These are phyloP conservation scores for Oxystoma pomonae DNA, from an alignment of 2,888 invertebrate species.

Conservation along the genomic window DNA sequence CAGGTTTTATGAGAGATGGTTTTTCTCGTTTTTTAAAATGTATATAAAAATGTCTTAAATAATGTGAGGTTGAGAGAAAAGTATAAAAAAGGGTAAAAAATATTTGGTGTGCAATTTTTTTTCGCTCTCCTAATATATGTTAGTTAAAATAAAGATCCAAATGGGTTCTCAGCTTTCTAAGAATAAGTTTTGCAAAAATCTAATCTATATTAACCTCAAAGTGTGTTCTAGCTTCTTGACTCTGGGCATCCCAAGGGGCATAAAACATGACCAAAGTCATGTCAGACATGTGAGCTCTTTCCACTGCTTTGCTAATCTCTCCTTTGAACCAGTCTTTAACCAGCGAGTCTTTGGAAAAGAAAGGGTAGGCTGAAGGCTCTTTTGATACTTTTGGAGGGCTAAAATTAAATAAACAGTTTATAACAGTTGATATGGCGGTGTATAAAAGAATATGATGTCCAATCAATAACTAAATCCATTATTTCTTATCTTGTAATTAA, in stretches of 20 bases:
- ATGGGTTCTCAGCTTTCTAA: too few species aligned
- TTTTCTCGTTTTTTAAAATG: too few species aligned
- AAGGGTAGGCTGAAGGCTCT: slow-evolving; percentile 61
- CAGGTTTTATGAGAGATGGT: too few species aligned
- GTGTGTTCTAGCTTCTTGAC: slow-evolving; percentile 67
- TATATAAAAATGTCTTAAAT: too few species aligned
- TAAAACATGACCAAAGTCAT: slow-evolving; percentile 89
- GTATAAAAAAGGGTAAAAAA: too few species aligned
- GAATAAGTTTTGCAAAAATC: too few species aligned
- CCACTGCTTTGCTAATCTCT: slow-evolving; percentile 60
- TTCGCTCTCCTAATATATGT: too few species aligned
- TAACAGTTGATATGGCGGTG: background rate
- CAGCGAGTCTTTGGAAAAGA: slow-evolving; percentile 64
- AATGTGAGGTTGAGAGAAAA: too few species aligned
- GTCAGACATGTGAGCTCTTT: slow-evolving; percentile 55
- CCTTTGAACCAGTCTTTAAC: slow-evolving; percentile 78
- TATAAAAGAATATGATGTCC: slow-evolving; percentile 1
- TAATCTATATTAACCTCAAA: slow-evolving; percentile 60
- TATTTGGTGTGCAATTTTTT: too few species aligned
- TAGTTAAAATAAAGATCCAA: too few species aligned
- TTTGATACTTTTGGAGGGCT: slow-evolving; percentile 58
- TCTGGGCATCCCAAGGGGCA: slow-evolving; percentile 92
- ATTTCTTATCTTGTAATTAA: too few species aligned
- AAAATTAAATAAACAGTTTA: slow-evolving; percentile 20
- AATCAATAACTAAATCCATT: background rate